Conservation (phyloP, 2,888 invertebrate species). For the Leptinotarsa haldemani region DNA sequence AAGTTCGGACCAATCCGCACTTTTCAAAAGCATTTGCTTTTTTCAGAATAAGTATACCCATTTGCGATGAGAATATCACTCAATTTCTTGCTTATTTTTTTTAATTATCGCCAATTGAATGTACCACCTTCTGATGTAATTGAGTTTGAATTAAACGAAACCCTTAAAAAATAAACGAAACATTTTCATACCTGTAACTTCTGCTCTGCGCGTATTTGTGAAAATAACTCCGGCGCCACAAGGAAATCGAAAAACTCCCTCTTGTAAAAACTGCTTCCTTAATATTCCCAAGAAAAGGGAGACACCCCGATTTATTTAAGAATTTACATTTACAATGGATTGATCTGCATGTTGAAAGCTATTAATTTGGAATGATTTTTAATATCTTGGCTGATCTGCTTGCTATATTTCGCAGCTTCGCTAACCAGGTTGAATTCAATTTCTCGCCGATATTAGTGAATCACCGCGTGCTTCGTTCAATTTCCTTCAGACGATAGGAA, state of each 20-base stretch:
- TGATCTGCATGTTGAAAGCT: slow-evolving; percentile 2
- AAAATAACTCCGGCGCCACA: slow-evolving; percentile 5
- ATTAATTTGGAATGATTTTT: slow-evolving; percentile 31
- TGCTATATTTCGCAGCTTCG: slow-evolving; percentile 24
- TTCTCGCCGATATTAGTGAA: not conserved
- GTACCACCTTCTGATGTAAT: no score
- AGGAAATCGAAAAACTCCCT: slow-evolving; percentile 23
- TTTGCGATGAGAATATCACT: no score
- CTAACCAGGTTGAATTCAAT: slow-evolving; percentile 31
- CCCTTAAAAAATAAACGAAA: no score
- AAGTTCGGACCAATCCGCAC: no score
- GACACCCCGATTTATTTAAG: slow-evolving; percentile 1
- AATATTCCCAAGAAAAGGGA: slow-evolving; percentile 10
- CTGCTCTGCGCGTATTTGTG: not conserved
- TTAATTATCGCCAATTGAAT: no score
- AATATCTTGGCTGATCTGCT: slow-evolving; percentile 31
- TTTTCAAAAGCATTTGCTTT: no score
- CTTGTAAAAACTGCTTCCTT: not conserved
- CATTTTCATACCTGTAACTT: not conserved
- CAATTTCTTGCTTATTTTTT: no score
- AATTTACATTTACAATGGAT: slow-evolving; percentile 17
- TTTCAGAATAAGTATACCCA: no score
- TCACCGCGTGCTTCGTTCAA: not conserved
- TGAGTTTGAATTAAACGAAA: no score
- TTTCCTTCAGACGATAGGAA: not conserved